Base-by-base conservation (phyloP, 2,113 vertebrate genomes). In the Trogon surrucura region DNA sequence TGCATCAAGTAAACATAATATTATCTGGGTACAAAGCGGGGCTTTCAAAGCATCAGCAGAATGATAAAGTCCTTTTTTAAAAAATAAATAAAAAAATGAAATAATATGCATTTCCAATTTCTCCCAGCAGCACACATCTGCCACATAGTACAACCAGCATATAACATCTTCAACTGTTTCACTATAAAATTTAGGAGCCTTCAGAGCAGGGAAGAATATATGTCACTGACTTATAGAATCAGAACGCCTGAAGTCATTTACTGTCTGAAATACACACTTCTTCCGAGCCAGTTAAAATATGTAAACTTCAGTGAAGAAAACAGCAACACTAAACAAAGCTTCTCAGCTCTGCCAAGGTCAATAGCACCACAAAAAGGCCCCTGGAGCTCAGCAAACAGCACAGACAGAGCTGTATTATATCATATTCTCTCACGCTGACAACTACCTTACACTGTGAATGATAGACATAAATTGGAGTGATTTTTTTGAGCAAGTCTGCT, bases 251-350 rank as follows among this genome's bases (percentile, higher is more conserved):
- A 51, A 96, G 78, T 53, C 93, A 81, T 96, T 92, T 93, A 88
- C 96, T 92, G 78, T 84, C 85, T 92, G 88, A 91, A 96, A 62
- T 51, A 94, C 70, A 72, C 61, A 77, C 86, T 75, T 89, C 71
- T 85, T 74, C 74, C 0, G 0, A 93, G 67, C 67, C 91, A 88
- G 65, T 85, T 95, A 95, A 96, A 97, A 95, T 96, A 96, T 91
- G 93, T 95, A 97, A 95, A 97, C 88, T 88, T 93, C 86, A 91
- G 71, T 32, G 89, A 81, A 88, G 93, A 75, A 88, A 95, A 65
- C 74, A 92, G 81, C 57, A 88, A 64, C 85, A 73, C 87, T 95
- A 96, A 96, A 96, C 95, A 89, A 95, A 97, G 94, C 32, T 88
- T 85, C 80, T 93, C 80, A 62, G 38, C 50, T 87, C 69, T 94